Base-by-base conservation (phyloP, 2,888 invertebrate species). In the Orchesella flavescens region DNA sequence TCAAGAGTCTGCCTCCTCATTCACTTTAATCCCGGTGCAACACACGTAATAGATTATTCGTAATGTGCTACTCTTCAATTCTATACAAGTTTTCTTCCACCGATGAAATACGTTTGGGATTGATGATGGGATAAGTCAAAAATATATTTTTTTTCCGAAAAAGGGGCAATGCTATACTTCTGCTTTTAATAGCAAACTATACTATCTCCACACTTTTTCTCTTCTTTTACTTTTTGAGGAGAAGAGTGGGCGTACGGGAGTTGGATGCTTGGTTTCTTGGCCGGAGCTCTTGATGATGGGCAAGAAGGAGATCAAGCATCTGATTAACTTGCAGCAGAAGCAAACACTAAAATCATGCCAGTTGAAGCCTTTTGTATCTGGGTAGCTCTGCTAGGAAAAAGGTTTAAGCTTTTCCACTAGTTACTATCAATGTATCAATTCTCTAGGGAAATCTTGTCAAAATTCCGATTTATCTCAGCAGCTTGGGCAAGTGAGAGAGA, bases 381-480 rank as follows among this genome's bases (percentile, higher is more conserved):
- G 23, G 34, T n/a, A n/a, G n/a, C n/a, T n/a, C n/a, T n/a, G n/a
- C n/a, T n/a, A 34, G 34, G 34, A 34, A 34, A 7, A 34, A 34
- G 34, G 34, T 34, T 34, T 34, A 61, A 61, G 61, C 19, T 17
- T 61, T 21, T 61, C 15, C 44, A 63, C 63, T 13, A 63, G 63
- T 63, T 59, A 21, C 63, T 63, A 23, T 34, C 34, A 34, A 15
- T 19, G 17, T 12, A 12, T 15, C n/a, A 71, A 53, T 71, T 53
- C 71, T 53, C 71, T 4, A n/a, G 71, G 71, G 71, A 71, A 71
- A 71, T 71, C 71, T 71, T 71, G 71, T 71, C 71, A 71, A 71
- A 71, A 71, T 71, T 71, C 71, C 57, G 61, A 73, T 57, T 73
- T 59, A 71, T 53, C 57, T 53, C 55, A 15, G 57, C 15, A 2